These are phyloP conservation scores for Bungarus multicinctus DNA, from an alignment of 2,113 vertebrate species.

Conservation along the genomic window DNA sequence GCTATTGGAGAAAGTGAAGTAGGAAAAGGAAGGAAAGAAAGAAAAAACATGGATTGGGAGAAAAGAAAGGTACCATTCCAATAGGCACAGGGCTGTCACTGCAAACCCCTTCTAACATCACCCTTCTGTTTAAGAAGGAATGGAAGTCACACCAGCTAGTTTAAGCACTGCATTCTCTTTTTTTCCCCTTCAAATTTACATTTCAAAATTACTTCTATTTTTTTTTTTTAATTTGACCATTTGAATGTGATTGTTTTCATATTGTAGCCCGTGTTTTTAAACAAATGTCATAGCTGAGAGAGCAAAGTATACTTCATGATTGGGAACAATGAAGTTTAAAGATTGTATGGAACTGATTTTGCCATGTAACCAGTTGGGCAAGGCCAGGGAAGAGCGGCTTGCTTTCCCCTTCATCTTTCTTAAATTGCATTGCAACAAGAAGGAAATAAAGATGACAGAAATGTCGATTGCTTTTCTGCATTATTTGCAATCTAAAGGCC, in stretches of 20 bases:
- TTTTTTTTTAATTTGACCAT: conserved; percentile 46
- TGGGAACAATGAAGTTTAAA: conserved; percentile 67
- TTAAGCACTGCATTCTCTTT: conserved; percentile 48
- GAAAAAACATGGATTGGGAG: neutral
- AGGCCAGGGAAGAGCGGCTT: conserved; percentile 49
- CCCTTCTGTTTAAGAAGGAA: conserved; percentile 18
- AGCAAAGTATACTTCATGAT: conserved; percentile 62
- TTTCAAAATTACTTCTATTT: conserved; percentile 58
- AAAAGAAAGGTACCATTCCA: conserved; percentile 50
- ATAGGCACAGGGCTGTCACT: conserved; percentile 63
- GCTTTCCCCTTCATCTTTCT: conserved; percentile 56
- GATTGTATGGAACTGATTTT: conserved; percentile 65
- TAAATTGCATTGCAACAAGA: conserved; percentile 67
- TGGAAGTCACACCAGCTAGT: conserved; percentile 48
- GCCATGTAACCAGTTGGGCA: conserved; percentile 56
- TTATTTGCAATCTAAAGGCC: conserved; percentile 64
- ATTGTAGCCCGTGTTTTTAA: conserved; percentile 53
- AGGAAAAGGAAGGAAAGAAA: conserved; percentile 46
- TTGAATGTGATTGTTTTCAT: conserved; percentile 60
- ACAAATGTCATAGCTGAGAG: conserved; percentile 57
- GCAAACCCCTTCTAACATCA: conserved; percentile 43
- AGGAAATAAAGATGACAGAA: conserved; percentile 68
- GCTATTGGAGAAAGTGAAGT: conserved; percentile 38
- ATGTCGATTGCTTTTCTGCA: conserved; percentile 71
- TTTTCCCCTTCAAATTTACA: conserved; percentile 58